A percentile compares a stretch with the other conserved stretches of the same genome.
Evolutionary conservation across 2,797 vertebrate species (phyloP).

Genomic region (Tokudaia tokunoshimensis): DNA sequence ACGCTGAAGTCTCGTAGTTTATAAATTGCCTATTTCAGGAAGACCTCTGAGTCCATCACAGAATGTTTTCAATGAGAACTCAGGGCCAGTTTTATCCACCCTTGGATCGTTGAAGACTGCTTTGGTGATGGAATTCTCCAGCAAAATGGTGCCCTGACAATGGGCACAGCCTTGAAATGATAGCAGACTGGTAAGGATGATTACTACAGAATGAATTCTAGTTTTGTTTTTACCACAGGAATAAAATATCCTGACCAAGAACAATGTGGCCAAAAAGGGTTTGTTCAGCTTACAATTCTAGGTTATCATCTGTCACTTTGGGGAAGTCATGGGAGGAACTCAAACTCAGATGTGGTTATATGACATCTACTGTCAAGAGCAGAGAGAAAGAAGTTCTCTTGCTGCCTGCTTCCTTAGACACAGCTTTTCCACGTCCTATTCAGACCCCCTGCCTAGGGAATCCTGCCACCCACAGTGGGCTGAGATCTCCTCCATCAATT

Average conservation of each 20-base stretch:
- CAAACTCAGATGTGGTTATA: background rate
- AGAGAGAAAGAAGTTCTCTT: background rate
- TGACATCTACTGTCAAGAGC: background rate
- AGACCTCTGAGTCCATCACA: background rate
- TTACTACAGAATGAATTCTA: background rate
- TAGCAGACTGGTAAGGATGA: no score
- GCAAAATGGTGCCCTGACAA: accelerated
- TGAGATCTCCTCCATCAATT: background rate
- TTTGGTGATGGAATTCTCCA: background rate
- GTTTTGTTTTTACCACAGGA: background rate
- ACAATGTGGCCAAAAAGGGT: background rate
- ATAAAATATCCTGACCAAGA: background rate
- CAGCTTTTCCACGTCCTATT: background rate
- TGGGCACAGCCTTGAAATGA: background rate
- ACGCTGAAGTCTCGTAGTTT: constrained; percentile 68
- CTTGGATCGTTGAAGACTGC: background rate
- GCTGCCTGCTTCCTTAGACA: background rate
- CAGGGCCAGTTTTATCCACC: accelerated
- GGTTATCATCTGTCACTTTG: background rate
- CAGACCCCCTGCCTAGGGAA: background rate
- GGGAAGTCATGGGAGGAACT: background rate
- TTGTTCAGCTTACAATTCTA: background rate
- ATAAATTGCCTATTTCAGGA: constrained; percentile 76
- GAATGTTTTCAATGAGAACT: background rate
- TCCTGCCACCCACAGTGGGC: background rate